phyloP scores from a whole-genome alignment of 2,797 vertebrate species.

The Phoebastria nigripes region DNA sequence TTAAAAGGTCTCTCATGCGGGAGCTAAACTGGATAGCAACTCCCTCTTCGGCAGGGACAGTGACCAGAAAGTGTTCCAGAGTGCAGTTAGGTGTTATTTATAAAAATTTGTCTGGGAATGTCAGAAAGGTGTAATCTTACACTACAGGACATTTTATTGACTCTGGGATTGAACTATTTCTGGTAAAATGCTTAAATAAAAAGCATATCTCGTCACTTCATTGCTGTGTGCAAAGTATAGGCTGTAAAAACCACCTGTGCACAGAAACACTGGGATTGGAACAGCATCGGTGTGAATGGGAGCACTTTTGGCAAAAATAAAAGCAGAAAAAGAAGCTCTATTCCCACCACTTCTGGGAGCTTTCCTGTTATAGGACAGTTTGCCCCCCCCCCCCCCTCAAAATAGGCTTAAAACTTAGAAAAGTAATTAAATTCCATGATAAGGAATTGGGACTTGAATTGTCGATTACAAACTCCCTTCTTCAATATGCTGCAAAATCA shows the following conservation, averaged over 20 bases:
- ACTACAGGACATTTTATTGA: conserved; percentile 11
- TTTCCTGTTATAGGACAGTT: background rate
- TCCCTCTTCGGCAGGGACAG: background rate
- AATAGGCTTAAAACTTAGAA: background rate
- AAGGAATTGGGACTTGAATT: background rate
- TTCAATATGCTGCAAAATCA: background rate
- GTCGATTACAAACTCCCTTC: background rate
- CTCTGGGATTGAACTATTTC: conserved; percentile 22
- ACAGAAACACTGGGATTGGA: background rate
- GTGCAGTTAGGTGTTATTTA: background rate
- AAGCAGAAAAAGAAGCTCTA: background rate
- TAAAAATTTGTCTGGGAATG: conserved; percentile 25
- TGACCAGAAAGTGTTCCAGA: background rate
- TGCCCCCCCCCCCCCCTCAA: no score
- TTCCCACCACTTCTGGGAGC: background rate
- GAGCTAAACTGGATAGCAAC: background rate
- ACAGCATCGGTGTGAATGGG: background rate
- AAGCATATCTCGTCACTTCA: conserved; percentile 15
- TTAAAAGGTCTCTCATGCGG: background rate
- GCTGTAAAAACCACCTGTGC: conserved; percentile 51
- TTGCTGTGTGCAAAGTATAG: background rate
- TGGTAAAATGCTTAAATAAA: conserved; percentile 49
- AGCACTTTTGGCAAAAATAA: background rate
- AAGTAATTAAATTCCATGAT: background rate
- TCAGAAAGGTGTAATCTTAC: conserved; percentile 41